These are phyloP conservation scores for Apantesis nais DNA, from an alignment of 2,888 invertebrate genomes.

Conservation along the genomic window DNA sequence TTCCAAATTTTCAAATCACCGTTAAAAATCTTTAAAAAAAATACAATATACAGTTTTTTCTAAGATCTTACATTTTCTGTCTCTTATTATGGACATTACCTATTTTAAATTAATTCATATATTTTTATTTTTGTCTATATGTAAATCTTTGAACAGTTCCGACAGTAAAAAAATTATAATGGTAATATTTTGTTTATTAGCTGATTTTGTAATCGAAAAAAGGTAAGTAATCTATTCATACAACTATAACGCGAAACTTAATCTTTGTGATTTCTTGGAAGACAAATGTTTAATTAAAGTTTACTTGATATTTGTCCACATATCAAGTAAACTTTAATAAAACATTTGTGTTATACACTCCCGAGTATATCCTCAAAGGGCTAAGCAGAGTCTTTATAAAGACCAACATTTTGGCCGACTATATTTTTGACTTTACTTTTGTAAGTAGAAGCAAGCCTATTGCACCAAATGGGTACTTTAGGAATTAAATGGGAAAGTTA, in stretches of 20 bases:
- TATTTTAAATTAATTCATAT: conserved; percentile 44
- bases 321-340: too few species aligned
- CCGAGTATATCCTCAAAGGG: too few species aligned
- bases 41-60: too few species aligned
- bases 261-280: background rate
- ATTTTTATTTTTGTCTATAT: conserved; percentile 35
- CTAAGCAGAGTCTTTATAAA: too few species aligned
- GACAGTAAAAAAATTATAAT: conserved; percentile 47
- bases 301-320: background rate
- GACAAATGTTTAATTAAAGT: background rate
- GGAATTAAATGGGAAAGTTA: too few species aligned
- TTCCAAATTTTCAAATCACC: too few species aligned
- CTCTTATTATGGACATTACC: conserved; percentile 31
- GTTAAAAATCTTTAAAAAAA: too few species aligned
- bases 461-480: too few species aligned
- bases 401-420: too few species aligned
- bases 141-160: conserved; percentile 38
- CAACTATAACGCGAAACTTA: background rate
- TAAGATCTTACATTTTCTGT: background rate
- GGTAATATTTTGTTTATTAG: conserved; percentile 27
- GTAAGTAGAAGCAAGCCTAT: too few species aligned
- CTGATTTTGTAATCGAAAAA: conserved; percentile 32
- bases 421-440: too few species aligned
- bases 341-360: too few species aligned
- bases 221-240: conserved; percentile 15